Evolutionary conservation across 2,113 vertebrate genomes (phyloP).

Genomic region (Ictalurus punctatus): DNA sequence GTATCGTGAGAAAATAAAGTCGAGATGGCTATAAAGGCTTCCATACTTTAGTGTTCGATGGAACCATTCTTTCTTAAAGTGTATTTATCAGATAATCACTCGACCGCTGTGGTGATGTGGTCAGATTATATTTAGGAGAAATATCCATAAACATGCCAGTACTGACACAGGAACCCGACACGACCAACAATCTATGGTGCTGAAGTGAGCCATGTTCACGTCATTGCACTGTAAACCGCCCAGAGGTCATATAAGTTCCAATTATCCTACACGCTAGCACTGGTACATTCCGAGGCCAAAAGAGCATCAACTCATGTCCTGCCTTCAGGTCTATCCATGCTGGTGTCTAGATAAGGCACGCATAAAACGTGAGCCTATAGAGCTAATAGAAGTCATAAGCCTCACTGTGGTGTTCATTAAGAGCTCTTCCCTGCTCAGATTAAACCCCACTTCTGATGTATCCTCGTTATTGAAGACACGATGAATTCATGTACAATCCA

Average conservation of each 20-base stretch:
- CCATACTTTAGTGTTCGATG: background rate
- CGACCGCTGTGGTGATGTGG: background rate
- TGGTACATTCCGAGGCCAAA: background rate
- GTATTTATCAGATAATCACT: background rate
- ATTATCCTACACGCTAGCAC: background rate
- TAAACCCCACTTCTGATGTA: conserved; percentile 6
- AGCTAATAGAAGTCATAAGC: background rate
- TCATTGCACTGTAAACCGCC: background rate
- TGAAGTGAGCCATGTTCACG: background rate
- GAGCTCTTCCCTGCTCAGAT: background rate
- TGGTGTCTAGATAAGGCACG: background rate
- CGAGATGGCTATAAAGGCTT: no score
- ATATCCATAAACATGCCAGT: background rate
- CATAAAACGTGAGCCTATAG: background rate
- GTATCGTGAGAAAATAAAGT: no score
- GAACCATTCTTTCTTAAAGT: background rate
- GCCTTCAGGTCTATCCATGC: background rate
- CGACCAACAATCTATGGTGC: background rate
- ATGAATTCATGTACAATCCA: conserved; percentile 23
- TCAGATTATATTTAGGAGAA: background rate
- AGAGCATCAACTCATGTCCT: background rate
- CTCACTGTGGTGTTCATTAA: background rate
- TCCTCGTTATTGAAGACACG: background rate
- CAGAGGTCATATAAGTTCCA: background rate
- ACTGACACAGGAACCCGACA: background rate